A percentile compares a stretch with the other conserved stretches of the same genome.
These are phyloP conservation scores for Physeter macrocephalus DNA, from an alignment of 2,113 vertebrate genomes.

Conservation along the genomic window DNA sequence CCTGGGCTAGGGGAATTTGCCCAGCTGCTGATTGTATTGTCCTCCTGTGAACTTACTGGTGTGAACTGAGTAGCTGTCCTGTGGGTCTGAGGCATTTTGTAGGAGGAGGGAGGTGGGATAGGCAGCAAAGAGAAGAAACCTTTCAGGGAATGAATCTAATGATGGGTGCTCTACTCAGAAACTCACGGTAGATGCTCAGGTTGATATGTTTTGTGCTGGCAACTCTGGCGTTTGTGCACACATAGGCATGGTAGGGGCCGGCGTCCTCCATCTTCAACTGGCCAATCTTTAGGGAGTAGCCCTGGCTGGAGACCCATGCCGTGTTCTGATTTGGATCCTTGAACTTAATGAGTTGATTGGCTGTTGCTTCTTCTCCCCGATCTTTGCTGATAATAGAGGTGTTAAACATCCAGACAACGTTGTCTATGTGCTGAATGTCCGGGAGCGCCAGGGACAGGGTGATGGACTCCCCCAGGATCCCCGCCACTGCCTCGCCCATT, in stretches of 20 bases:
- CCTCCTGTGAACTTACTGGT: not conserved
- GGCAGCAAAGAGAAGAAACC: not conserved
- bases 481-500: not conserved
- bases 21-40: not conserved
- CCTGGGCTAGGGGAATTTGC: not conserved
- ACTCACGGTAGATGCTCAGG: not conserved
- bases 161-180: not conserved
- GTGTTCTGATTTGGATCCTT: not conserved
- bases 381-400: not conserved
- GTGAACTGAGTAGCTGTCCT: not conserved
- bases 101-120: not conserved
- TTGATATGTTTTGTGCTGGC: not conserved
- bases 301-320: not conserved
- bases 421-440: not conserved
- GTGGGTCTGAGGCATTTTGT: not conserved
- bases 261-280: not conserved
- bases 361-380: not conserved
- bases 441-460: not conserved
- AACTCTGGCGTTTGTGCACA: not conserved
- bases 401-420: not conserved
- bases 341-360: not conserved
- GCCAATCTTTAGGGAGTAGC: not conserved
- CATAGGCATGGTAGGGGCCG: not conserved
- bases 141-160: not conserved
- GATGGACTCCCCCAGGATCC: not conserved